Evolutionary conservation across 2,113 vertebrate species (phyloP).

Genomic region (Chaetodon trifascialis): DNA sequence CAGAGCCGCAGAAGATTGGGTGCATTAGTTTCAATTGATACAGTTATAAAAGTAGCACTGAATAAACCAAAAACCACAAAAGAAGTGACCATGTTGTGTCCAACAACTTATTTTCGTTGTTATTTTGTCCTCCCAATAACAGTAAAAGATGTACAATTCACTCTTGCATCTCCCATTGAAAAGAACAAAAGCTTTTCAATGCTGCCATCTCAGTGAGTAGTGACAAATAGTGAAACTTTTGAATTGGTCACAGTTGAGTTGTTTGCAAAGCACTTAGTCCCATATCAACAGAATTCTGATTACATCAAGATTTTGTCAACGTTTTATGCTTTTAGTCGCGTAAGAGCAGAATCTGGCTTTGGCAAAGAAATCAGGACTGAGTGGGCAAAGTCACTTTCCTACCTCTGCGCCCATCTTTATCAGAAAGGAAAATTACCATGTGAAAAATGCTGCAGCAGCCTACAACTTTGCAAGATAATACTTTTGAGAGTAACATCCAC

Average conservation of each 20-base stretch:
- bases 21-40: neutral
- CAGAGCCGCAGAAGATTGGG: neutral
- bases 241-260: conserved; percentile 53
- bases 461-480: conserved; percentile 65
- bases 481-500: conserved; percentile 58
- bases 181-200: conserved; percentile 14
- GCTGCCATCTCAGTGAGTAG: conserved; percentile 22
- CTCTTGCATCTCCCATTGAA: neutral
- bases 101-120: neutral
- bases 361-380: conserved; percentile 37
- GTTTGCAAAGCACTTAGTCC: conserved; percentile 60
- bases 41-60: neutral
- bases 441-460: conserved; percentile 44
- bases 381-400: conserved; percentile 53
- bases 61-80: neutral
- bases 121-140: neutral
- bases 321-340: conserved; percentile 50
- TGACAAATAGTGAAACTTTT: conserved; percentile 31
- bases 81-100: neutral
- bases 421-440: conserved; percentile 61
- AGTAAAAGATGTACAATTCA: neutral
- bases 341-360: conserved; percentile 43
- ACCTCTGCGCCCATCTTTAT: conserved; percentile 39
- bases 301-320: conserved; percentile 51
- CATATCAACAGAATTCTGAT: conserved; percentile 55